A percentile compares a stretch with the other conserved stretches of the same genome.
Conservation (phyloP, 2,113 vertebrate species). For the Sorex araneus region DNA sequence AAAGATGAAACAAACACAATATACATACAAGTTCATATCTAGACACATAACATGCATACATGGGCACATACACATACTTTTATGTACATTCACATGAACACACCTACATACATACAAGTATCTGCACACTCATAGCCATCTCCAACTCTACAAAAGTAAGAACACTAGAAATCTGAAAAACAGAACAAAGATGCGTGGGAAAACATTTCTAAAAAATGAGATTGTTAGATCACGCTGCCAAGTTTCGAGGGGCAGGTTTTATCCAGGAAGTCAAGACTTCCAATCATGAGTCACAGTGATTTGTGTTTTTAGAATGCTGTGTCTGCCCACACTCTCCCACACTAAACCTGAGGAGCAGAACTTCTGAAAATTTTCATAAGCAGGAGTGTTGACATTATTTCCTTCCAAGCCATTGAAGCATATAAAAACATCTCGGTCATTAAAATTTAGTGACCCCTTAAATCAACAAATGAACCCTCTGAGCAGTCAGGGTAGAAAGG, state of each 20-base stretch:
- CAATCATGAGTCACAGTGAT: not conserved
- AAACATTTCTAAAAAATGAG: conserved; percentile 39
- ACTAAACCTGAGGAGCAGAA: not conserved
- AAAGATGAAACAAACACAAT: not conserved
- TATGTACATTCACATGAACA: not conserved
- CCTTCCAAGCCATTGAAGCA: not conserved
- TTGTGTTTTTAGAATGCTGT: not conserved
- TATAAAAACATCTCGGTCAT: not conserved
- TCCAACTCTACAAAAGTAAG: not conserved
- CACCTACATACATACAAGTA: not conserved
- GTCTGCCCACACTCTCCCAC: not conserved
- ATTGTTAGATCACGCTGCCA: not conserved
- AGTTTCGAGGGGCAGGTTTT: conserved; percentile 1
- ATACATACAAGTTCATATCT: not conserved
- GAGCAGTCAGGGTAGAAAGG: too few species aligned
- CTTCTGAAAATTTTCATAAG: not conserved
- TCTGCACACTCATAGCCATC: not conserved
- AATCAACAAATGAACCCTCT: not conserved
- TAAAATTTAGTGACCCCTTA: not conserved
- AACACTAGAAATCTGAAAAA: not conserved
- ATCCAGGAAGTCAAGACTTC: not conserved
- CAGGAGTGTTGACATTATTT: not conserved
- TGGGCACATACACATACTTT: not conserved
- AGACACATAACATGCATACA: not conserved
- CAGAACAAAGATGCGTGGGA: not conserved